phyloP scores from a whole-genome alignment of 92 coral and sea anemone genomes.

The Zoanthus gigantus region DNA sequence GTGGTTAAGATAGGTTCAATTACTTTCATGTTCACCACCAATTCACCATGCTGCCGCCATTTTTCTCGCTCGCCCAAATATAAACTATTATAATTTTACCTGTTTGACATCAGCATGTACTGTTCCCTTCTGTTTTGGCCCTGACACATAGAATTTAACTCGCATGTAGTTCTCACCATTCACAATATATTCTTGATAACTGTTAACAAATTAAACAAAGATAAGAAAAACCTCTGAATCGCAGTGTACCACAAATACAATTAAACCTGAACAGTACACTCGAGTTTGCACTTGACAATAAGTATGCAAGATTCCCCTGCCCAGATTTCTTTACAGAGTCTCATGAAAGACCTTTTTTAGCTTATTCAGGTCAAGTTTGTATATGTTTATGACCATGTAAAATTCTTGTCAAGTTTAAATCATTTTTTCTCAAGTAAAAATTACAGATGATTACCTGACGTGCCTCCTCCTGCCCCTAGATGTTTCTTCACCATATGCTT shows the following conservation, averaged over 20 bases:
- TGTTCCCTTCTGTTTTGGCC: conserved; percentile 89
- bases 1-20: no score
- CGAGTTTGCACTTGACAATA: no score
- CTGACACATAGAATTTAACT: conserved; percentile 90
- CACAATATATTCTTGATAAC: conserved; percentile 96
- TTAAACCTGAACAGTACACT: no score
- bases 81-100: conserved; percentile 45
- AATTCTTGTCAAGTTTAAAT: no score
- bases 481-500: conserved; percentile 97
- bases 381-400: neutral
- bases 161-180: conserved; percentile 98
- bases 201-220: conserved; percentile 22
- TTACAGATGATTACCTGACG: conserved; percentile 76
- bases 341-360: neutral
- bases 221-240: neutral
- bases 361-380: neutral
- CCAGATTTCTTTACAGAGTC: no score
- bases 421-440: no score
- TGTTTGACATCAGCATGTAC: conserved; percentile 98
- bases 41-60: no score
- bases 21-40: no score
- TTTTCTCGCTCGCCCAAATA: no score
- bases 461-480: conserved; percentile 94
- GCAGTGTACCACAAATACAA: no score
- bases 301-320: no score